Percentiles rank a stretch among this genome's conserved stretches.
Evolutionary conservation across 2,797 vertebrate species (phyloP).

Genomic region (Sebastes melanostomus): DNA sequence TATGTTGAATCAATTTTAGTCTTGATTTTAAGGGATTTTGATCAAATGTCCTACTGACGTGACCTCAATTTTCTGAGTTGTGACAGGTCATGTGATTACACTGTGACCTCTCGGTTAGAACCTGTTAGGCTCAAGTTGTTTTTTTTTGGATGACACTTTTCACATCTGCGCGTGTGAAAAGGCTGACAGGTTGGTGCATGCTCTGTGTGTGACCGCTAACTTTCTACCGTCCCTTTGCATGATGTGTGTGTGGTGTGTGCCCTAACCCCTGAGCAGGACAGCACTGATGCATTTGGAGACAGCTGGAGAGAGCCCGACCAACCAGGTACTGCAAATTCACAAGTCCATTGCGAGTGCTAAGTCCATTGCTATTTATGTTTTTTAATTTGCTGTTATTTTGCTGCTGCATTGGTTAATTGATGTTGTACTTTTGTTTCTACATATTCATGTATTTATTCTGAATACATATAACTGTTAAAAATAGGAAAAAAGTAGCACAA

Average conservation of each 20-base stretch:
- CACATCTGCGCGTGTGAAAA: slow-evolving; percentile 71
- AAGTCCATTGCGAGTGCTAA: slow-evolving; percentile 70
- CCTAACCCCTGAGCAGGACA: slow-evolving; percentile 97
- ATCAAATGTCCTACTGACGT: slow-evolving; percentile 15
- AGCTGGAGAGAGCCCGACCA: slow-evolving; percentile 95
- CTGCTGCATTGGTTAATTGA: slow-evolving; percentile 51
- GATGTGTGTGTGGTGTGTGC: slow-evolving; percentile 87
- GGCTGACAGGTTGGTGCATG: slow-evolving; percentile 76
- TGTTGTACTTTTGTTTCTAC: slow-evolving; percentile 39
- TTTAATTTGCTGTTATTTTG: slow-evolving; percentile 67
- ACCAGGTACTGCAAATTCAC: slow-evolving; percentile 91
- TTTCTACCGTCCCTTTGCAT: slow-evolving; percentile 85
- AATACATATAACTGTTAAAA: slow-evolving; percentile 15
- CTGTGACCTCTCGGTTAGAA: slow-evolving; percentile 30
- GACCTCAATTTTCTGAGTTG: slow-evolving; percentile 43
- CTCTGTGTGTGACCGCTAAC: slow-evolving; percentile 82
- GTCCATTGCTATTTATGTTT: slow-evolving; percentile 70
- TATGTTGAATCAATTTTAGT: not conserved
- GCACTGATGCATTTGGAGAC: slow-evolving; percentile 99
- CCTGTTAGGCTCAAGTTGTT: slow-evolving; percentile 15
- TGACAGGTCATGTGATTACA: slow-evolving; percentile 67
- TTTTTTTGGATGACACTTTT: slow-evolving; percentile 64
- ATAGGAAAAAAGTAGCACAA: not conserved
- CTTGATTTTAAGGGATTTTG: not conserved
- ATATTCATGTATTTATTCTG: slow-evolving; percentile 27